Percentiles rank a stretch among this genome's conserved stretches.
Conservation (phyloP, 1,140 invertebrate genomes). For the Neelides sp. region DNA sequence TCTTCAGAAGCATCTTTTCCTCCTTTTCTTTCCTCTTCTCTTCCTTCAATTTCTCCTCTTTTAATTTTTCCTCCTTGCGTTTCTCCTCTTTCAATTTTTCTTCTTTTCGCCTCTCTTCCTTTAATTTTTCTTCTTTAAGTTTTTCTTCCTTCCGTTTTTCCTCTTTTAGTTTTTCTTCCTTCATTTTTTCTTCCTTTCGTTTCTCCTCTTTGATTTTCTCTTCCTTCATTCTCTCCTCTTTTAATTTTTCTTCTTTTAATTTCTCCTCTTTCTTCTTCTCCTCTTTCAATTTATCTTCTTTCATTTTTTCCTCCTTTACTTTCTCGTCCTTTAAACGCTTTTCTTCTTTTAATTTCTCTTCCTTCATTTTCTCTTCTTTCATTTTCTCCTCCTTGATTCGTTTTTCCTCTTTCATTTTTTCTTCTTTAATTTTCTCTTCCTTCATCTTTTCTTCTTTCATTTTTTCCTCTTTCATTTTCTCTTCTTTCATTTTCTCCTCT, state of each 20-base stretch:
- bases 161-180: not conserved
- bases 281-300: not conserved
- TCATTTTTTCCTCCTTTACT: slow-evolving; percentile 4
- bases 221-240: not conserved
- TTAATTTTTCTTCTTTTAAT: too few relatives aligned
- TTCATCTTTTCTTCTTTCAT: slow-evolving; percentile 7
- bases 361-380: slow-evolving; percentile 2
- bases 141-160: slow-evolving; percentile 5
- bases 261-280: slow-evolving; percentile 5
- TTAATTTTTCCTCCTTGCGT: slow-evolving; percentile 4
- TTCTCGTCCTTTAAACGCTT: slow-evolving; percentile 4
- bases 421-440: not conserved
- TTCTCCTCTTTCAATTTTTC: too few relatives aligned
- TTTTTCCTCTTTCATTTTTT: not conserved
- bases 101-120: too few relatives aligned
- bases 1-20: too few relatives aligned
- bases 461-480: slow-evolving; percentile 39
- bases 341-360: not conserved
- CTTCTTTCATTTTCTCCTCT: slow-evolving; percentile 24
- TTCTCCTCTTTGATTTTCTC: not conserved
- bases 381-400: slow-evolving; percentile 8
- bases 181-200: not conserved
- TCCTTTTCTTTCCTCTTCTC: slow-evolving; percentile 45
- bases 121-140: not conserved
- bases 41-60: not conserved